These are phyloP conservation scores for Petrophora chlorosata DNA, from an alignment of 2,888 invertebrate genomes.

Conservation along the genomic window DNA sequence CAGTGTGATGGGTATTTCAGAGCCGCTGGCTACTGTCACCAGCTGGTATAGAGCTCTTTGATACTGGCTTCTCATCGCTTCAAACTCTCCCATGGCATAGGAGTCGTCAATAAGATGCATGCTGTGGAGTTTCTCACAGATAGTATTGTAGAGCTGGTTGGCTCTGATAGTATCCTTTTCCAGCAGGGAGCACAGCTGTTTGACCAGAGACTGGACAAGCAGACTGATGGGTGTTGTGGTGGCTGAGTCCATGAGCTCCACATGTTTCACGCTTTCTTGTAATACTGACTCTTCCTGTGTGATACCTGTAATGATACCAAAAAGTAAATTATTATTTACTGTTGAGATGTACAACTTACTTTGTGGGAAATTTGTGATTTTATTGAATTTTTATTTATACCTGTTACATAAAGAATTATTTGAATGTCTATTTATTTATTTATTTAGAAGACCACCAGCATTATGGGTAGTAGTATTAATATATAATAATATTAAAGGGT, in stretches of 20 bases:
- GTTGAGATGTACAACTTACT: no score
- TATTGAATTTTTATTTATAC: no score
- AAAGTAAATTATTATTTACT: no score
- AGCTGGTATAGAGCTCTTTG: slow-evolving; percentile 86
- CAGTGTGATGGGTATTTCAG: slow-evolving; percentile 76
- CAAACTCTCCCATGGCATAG: slow-evolving; percentile 87
- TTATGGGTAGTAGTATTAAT: no score
- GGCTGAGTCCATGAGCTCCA: slow-evolving; percentile 66
- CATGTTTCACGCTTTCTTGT: slow-evolving; percentile 65
- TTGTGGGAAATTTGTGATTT: no score
- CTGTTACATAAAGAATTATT: no score
- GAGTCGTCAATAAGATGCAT: slow-evolving; percentile 89
- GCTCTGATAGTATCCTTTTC: slow-evolving; percentile 85
- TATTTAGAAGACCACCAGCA: no score
- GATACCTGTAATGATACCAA: slow-evolving; percentile 71
- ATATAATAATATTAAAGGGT: no score
- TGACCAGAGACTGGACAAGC: slow-evolving; percentile 87
- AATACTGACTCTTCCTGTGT: slow-evolving; percentile 62
- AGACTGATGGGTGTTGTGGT: slow-evolving; percentile 86
- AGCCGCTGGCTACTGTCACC: slow-evolving; percentile 83
- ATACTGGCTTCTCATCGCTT: slow-evolving; percentile 87
- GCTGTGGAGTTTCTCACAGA: slow-evolving; percentile 87
- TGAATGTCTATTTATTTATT: no score
- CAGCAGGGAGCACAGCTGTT: slow-evolving; percentile 86
- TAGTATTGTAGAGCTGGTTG: slow-evolving; percentile 85